phyloP scores from a whole-genome alignment of 1,140 invertebrate genomes.

The Lepidotrigona ventralis region DNA sequence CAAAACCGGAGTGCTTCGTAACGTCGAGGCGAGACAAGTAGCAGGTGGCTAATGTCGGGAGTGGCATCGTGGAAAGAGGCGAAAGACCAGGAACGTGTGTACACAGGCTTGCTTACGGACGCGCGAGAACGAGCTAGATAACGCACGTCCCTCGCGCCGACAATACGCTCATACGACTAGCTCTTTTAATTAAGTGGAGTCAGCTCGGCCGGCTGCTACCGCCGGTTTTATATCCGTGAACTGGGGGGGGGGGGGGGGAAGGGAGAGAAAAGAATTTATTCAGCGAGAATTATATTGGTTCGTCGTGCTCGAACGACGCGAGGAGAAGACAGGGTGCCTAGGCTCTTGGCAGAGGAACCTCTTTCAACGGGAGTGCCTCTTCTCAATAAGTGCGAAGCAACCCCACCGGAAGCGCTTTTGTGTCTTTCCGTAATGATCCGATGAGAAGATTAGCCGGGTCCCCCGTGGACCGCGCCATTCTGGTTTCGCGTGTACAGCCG shows the following conservation, averaged over 20 bases:
- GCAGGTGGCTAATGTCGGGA: slow-evolving; percentile 71
- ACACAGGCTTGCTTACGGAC: slow-evolving; percentile 63
- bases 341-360: too few species aligned
- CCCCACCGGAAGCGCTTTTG: not conserved
- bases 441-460: slow-evolving; percentile 5
- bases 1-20: slow-evolving; percentile 17
- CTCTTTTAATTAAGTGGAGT: slow-evolving; percentile 74
- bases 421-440: slow-evolving; percentile 18
- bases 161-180: slow-evolving; percentile 63
- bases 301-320: slow-evolving; percentile 3
- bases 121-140: slow-evolving; percentile 68
- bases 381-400: slow-evolving; percentile 10
- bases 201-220: slow-evolving; percentile 56
- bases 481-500: not conserved
- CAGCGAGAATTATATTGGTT: slow-evolving; percentile 54
- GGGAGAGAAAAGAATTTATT: slow-evolving; percentile 48
- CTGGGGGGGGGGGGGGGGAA: too few species aligned
- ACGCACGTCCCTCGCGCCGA: slow-evolving; percentile 69
- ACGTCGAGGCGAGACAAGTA: slow-evolving; percentile 63
- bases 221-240: not conserved
- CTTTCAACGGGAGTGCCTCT: slow-evolving; percentile 13
- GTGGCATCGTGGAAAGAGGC: slow-evolving; percentile 13
- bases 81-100: slow-evolving; percentile 50
- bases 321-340: not conserved
- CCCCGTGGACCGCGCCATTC: not conserved